Base-by-base conservation (phyloP, 1,140 invertebrate genomes). In the Aphelinus atriplicis region DNA sequence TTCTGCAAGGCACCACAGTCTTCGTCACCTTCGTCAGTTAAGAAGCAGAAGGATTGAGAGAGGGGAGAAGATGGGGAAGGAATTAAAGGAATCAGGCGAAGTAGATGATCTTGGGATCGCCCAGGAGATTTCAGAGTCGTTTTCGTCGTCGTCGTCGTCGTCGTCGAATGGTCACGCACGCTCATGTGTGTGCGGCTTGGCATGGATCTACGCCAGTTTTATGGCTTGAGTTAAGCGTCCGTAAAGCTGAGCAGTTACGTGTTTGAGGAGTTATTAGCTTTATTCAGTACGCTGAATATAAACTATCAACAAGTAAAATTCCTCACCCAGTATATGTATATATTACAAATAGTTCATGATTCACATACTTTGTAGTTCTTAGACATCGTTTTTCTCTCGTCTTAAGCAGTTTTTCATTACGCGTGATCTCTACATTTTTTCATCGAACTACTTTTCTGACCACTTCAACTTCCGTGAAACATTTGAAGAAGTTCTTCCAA, bases 241-340 rank as follows among this genome's bases (percentile, higher is more conserved):
- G 67, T 78, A 78, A 80, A 81, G 66, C 62, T 61, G 60, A 61
- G 68, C 48, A 66, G 64, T 76, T 76, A 77, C 71, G 79, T 67
- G 62, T 61, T 71, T 68, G 62, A 72, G 65, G 75, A 73, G 72
- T 81, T 81, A 78, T 79, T 80, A 73, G 70, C 61, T 71, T 56
- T 73, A 71, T 76, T 79, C 75, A 79, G 45, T 56, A 66, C 63
- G 48, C 55, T 61, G 77, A 81, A 80, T 80, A 81, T 77, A 71
- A 81, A 81, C 73, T 73, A 78, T 77, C 78, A 80, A 80, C 77
- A 71, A 80, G 75, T 73, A 66, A 26, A 26, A 26, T 26, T 26
- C 26, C 26, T 26, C 26, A 26, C 26, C 26, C 26, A 26, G 26
- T 26, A 26, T 26, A 26, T 26, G 26, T 26, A 26, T 26, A 26